Evolutionary conservation across 2,797 vertebrate species (phyloP).

Genomic region (Periophthalmus magnuspinnatus): DNA sequence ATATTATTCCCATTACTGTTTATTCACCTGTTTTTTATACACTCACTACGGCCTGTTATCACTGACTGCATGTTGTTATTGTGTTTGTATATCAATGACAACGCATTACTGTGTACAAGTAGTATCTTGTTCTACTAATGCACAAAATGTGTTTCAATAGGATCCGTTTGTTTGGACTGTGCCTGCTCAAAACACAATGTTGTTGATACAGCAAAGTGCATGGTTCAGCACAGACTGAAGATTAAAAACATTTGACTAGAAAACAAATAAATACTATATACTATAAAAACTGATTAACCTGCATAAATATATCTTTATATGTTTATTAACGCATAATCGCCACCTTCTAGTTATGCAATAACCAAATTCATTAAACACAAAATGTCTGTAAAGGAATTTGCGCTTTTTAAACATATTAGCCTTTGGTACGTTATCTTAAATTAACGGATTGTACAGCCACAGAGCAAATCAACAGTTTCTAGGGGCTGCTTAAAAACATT

Average conservation of each 20-base stretch:
- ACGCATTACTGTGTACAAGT: slow-evolving; percentile 8
- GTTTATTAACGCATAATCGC: too few relatives aligned
- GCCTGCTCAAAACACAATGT: not conserved
- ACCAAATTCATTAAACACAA: too few relatives aligned
- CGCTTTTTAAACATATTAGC: too few relatives aligned
- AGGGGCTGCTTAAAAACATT: not conserved
- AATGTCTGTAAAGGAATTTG: too few relatives aligned
- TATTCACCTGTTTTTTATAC: slow-evolving; percentile 14
- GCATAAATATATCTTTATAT: too few relatives aligned
- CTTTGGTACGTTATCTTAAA: too few relatives aligned
- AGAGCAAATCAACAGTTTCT: not conserved
- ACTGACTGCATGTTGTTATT: slow-evolving; percentile 3
- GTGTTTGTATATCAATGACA: slow-evolving; percentile 25
- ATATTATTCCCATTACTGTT: too few relatives aligned
- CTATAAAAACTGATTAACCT: too few relatives aligned
- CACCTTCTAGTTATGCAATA: too few relatives aligned
- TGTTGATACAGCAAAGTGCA: not conserved
- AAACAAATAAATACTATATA: too few relatives aligned
- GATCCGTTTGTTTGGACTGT: not conserved
- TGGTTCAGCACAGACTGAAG: too few relatives aligned
- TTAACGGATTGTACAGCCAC: not conserved
- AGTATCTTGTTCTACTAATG: slow-evolving; percentile 9
- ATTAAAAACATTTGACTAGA: too few relatives aligned
- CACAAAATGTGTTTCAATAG: not conserved
- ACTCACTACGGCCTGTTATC: slow-evolving; percentile 5